phyloP scores from a whole-genome alignment of 2,797 vertebrate genomes.

The Xyrichtys novacula region DNA sequence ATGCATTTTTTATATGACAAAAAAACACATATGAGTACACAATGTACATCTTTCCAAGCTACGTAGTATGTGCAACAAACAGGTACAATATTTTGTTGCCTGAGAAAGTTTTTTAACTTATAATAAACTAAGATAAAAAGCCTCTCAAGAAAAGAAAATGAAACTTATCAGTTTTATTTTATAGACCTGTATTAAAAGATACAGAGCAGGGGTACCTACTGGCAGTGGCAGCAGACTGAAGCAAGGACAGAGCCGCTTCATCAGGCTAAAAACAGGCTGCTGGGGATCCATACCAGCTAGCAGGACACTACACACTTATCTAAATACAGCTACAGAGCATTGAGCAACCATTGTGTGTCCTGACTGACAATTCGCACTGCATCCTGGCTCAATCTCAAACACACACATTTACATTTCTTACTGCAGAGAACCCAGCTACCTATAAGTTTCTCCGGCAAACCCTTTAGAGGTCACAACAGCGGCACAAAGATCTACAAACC shows the following conservation, averaged over 20 bases:
- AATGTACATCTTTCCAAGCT: no score
- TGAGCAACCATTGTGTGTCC: conserved; percentile 14
- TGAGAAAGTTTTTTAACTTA: conserved; percentile 7
- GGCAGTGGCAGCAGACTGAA: conserved; percentile 83
- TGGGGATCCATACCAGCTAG: conserved; percentile 79
- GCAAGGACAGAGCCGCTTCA: conserved; percentile 92
- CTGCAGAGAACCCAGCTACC: conserved; percentile 6
- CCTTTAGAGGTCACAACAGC: conserved; percentile 59
- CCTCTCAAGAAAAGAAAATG: neutral
- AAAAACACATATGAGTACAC: conserved; percentile 20
- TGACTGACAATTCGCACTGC: conserved; percentile 23
- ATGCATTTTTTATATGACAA: conserved; percentile 23
- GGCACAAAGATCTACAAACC: conserved; percentile 20
- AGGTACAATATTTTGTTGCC: conserved; percentile 1
- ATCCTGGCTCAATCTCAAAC: conserved; percentile 33
- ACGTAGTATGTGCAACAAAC: neutral
- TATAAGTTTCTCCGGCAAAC: conserved; percentile 29
- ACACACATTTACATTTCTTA: conserved; percentile 14
- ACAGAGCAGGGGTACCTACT: conserved; percentile 82
- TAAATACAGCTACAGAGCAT: conserved; percentile 37
- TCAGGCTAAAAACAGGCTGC: conserved; percentile 83
- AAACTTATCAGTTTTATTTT: neutral
- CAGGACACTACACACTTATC: conserved; percentile 33
- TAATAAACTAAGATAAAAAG: neutral
- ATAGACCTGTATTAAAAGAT: neutral